Percentiles rank a stretch among this genome's conserved stretches.
Conservation (phyloP, 2,797 vertebrate genomes). For the Esox masquinongy region DNA sequence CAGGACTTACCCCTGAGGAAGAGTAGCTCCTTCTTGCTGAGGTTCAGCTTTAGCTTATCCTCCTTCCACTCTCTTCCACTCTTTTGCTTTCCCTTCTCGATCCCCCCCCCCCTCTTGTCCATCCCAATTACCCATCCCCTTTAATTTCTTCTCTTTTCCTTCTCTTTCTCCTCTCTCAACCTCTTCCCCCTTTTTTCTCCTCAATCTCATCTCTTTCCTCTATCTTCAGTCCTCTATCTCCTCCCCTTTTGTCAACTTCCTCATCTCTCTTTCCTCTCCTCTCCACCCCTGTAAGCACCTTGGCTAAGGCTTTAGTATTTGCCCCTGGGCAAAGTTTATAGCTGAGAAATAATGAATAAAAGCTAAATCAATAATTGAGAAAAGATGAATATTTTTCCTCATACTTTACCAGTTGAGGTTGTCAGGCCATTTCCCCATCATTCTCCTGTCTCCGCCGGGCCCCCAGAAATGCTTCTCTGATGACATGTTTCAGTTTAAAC, state of each 20-base stretch:
- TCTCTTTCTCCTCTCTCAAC: not conserved
- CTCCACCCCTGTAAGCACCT: not conserved
- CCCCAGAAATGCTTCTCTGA: constrained; percentile 19
- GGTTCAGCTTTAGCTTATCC: not conserved
- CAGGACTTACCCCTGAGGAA: too few relatives aligned
- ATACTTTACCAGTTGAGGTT: too few relatives aligned
- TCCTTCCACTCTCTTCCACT: not conserved
- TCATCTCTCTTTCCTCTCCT: not conserved
- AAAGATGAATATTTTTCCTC: not conserved
- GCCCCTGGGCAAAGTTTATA: not conserved
- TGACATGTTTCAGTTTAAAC: constrained; percentile 18
- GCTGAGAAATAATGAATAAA: not conserved
- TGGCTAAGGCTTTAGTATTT: not conserved
- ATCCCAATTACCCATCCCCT: not conserved
- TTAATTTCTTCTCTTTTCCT: not conserved
- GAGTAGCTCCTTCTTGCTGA: too few relatives aligned
- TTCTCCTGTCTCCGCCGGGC: constrained; percentile 28
- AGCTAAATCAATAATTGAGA: not conserved
- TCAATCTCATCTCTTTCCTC: not conserved
- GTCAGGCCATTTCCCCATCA: constrained; percentile 25
- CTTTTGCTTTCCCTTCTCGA: not conserved
- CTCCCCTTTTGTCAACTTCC: not conserved
- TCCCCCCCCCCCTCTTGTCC: too few relatives aligned
- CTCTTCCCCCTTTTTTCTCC: not conserved
- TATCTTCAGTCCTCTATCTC: not conserved